Percentiles rank a stretch among this genome's conserved stretches.
Evolutionary conservation across 2,113 vertebrate species (phyloP).

Genomic region (Clupea harengus): DNA sequence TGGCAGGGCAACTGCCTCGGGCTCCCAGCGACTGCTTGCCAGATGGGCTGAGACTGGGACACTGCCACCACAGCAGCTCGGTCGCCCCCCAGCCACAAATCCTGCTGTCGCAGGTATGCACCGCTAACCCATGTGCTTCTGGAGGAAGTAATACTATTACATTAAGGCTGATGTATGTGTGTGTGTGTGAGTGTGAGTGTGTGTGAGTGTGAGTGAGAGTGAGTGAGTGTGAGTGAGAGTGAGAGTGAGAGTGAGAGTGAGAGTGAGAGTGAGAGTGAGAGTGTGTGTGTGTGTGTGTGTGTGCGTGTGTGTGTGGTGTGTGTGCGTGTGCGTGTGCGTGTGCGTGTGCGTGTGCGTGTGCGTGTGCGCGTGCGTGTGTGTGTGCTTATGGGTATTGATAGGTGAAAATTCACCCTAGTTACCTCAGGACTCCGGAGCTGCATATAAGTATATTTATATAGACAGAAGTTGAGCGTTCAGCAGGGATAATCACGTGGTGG

Average conservation of each 20-base stretch:
- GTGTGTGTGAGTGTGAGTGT: not conserved
- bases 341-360: not conserved
- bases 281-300: not conserved
- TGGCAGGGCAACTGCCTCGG: not conserved
- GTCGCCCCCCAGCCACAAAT: not conserved
- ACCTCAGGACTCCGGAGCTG: too few relatives aligned
- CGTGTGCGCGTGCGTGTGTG: not conserved
- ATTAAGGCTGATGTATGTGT: not conserved
- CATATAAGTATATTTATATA: too few relatives aligned
- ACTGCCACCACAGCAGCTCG: not conserved
- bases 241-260: not conserved
- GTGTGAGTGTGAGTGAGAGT: not conserved
- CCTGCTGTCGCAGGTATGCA: not conserved
- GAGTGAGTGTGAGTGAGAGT: not conserved
- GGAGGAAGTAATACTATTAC: not conserved
- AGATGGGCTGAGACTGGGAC: slow-evolving; percentile 5
- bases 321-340: not conserved
- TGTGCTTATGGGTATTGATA: not conserved
- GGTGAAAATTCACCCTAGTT: too few relatives aligned
- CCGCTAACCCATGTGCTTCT: not conserved
- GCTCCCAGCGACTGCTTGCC: not conserved
- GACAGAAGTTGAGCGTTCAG: too few relatives aligned
- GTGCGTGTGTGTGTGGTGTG: not conserved
- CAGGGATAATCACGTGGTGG: too few relatives aligned
- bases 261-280: not conserved